phyloP scores from a whole-genome alignment of 2,113 vertebrate genomes.

The Esox niger region DNA sequence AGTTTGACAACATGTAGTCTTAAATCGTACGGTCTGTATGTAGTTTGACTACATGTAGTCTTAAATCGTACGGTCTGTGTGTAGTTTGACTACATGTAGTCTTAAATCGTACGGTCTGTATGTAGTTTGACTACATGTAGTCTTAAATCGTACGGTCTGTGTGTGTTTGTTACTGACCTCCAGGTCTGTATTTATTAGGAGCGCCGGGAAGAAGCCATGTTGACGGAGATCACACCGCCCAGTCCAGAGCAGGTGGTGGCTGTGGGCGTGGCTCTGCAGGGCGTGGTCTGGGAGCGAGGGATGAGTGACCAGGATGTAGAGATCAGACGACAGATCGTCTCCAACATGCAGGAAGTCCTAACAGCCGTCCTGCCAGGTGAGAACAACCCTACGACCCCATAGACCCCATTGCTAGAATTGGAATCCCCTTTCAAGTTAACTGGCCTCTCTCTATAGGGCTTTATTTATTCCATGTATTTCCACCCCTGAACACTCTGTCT shows the following conservation, averaged over 20 bases:
- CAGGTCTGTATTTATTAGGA: constrained; percentile 71
- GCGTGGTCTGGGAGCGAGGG: constrained; percentile 77
- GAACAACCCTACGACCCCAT: no score
- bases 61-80: no score
- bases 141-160: not conserved
- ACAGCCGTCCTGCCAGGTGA: constrained; percentile 83
- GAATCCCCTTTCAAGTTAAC: no score
- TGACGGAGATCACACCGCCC: constrained; percentile 82
- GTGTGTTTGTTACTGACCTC: not conserved
- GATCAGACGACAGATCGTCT: constrained; percentile 74
- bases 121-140: not conserved
- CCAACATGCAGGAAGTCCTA: constrained; percentile 80
- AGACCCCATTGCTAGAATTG: no score
- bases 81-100: not conserved
- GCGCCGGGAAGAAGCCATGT: constrained; percentile 80
- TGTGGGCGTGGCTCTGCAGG: constrained; percentile 76
- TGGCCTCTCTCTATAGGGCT: no score
- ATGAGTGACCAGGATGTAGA: constrained; percentile 79
- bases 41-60: not conserved
- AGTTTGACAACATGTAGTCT: no score
- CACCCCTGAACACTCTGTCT: no score
- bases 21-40: no score
- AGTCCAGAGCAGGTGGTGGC: constrained; percentile 76
- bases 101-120: no score
- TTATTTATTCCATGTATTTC: no score